Evolutionary conservation across 2,888 invertebrate species (phyloP), one percentile per base, ranked within the genome.

Genomic region (Melanotus villosus): DNA sequence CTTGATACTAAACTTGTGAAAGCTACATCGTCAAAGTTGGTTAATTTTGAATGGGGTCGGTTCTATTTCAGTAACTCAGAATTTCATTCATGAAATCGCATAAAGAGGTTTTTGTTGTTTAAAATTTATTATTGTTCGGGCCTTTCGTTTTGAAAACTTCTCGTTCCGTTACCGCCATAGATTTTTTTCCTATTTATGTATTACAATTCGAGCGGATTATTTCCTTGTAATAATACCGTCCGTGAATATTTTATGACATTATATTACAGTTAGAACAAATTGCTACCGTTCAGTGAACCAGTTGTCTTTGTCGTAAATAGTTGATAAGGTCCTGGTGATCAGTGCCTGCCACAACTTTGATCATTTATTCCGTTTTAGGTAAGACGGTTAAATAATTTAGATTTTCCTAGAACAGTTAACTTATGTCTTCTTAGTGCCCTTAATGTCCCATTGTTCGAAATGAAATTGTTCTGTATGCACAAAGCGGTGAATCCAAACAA

Each of bases 351-450:
- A 30, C 52, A 50, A 36, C 68, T 68, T 68, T 68, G 68, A 68
- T 68, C 68, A 63, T 68, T 63, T 63, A 68, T 68, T 68, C 68
- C 36, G 47, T 68, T 68, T 68, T 23, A 41, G 41, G 18, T 30
- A 62, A 41, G 50, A 14, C 18, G 30, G 7, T 26, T 50, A 36
- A 36, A 62, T 50, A 45, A 45, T 52, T 30, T 5, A 26, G 32
- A 1, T n/a, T n/a, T 52, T 52, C 52, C 16, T 14, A 19, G 16
- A n/a, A 58, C 26, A 26, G 7, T 26, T 26, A 26, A 3, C 26
- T 3, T 23, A 16, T 26, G 23, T 57, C 38, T 18, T 18, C 18
- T 45, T 19, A 2, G 45, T 14, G 1, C n/a, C 6, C 14, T 18
- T 21, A 54, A 32, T 54, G 4, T 26, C 12, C 30, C n/a, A n/a